Evolutionary conservation across 2,113 vertebrate genomes (phyloP), one percentile per base, ranked within the genome.

Genomic region (Perca fluviatilis): DNA sequence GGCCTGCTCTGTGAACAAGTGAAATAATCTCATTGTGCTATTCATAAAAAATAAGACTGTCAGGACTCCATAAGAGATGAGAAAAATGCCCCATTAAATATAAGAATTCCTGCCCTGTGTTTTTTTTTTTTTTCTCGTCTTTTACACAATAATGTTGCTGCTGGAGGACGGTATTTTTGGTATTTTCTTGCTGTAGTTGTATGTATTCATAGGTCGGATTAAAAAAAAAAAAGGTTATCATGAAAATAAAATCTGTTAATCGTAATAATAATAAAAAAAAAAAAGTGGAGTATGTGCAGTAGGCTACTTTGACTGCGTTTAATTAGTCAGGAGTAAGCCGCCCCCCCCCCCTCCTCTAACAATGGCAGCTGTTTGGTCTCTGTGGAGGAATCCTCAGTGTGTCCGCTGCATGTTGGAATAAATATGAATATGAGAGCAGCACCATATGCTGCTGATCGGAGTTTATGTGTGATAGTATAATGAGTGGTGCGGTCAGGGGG

Each of bases 401-500:
- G 11, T 18, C 12, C 3, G 19, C 53, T 53, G 50, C 21, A 11
- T 43, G 10, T 10, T 27, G 54, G 71, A 0, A 64, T 23, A 65
- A 76, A 82, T 40, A 49, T 30, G 10, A 15, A 9, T 19, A 13
- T 62, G 46, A 50, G 66, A 36, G 19, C 63, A 53, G 46, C 51
- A 23, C 12, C 72, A 82, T 57, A 69, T 79, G 68, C 70, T 25
- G 72, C 77, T 30, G 81, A 77, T 77, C 74, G 3, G 2, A 15
- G 30, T 56, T 66, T 33, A 15, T 82, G 62, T 65, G 36, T 63
- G 61, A 76, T 56, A 21, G 60, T 51, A 5, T 33, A 74, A 72
- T 57, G 51, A 73, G 23, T 75, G 81, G 83, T 62, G 72, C 74
- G 64, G 83, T 88, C 82, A 84, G 69, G 86, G 75, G 40, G 94